Base-by-base conservation (phyloP, 2,113 vertebrate species). In the Todiramphus chloris region DNA sequence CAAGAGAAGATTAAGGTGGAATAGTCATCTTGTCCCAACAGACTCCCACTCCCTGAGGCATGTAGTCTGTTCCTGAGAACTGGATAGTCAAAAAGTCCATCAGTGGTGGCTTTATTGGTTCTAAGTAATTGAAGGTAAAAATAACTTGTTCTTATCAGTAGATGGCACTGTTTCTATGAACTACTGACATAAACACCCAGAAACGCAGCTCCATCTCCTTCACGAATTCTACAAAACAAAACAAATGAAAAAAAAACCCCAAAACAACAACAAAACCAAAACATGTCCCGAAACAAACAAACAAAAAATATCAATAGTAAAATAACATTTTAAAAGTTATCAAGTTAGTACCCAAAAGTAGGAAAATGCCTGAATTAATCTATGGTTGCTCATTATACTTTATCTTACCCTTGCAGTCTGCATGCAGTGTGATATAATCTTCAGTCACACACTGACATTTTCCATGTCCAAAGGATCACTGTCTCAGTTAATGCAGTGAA, bases 121-220 rank as follows among this genome's bases (percentile, higher is more conserved):
- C 24, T 16, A 41, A 81, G 16, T 18, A 84, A 67, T 0, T 56
- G 69, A 66, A 69, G 68, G 63, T 37, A 60, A 74, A 83, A 35
- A 89, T 62, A 0, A 23, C 53, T 72, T 76, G 17, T 48, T 69
- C 6, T 87, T 48, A 10, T 83, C 96, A 96, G 93, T 95, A 97
- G 96, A 96, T 97, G 96, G 96, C 96, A 97, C 93, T 97, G 93
- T 96, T 96, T 97, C 94, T 96, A 97, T 96, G 96, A 87, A 62
- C 91, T 97, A 93, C 76, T 27, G 14, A 43, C 46, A 51, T 4
- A 33, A 21, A 37, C 31, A 44, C 35, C 43, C 39, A 67, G 69
- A 86, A 94, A 67, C 14, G 58, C 69, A 73, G 81, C 43, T 79
- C 33, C 7, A 16, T 28, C 33, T 89, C 28, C 35, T 82, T 68